Evolutionary conservation across 2,797 vertebrate species (phyloP), one percentile per base, ranked within the genome.

Genomic region (Poecilia gillii): DNA sequence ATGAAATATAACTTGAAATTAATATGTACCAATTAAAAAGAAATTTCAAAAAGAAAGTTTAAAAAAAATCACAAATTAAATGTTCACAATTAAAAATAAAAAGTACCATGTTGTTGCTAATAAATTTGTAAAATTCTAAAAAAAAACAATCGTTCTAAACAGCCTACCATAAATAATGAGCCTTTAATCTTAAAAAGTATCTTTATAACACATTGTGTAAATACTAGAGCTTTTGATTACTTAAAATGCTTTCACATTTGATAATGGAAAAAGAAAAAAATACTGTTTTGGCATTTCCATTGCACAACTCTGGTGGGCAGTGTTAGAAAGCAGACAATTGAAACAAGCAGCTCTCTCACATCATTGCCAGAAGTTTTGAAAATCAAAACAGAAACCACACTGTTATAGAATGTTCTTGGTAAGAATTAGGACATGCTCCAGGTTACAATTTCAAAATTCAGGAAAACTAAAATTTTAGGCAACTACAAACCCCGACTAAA

Each of bases 201-300:
- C 23, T 68, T 72, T 11, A 73, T 62, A 78, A 62, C 7, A 73
- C 36, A 72, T 43, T 43, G 39, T 43, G 23, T 23, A 28, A 39
- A 43, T 11, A 49, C 1, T 20, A 51, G 53, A 75, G 51, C n/a
- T 5, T 13, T 9, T 76, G 47, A 76, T 70, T 25, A 76, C 39
- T 14, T 3, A 66, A 0, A 74, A 28, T 62, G n/a, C 13, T 12
- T 39, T 80, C 20, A 81, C 43, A 76, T n/a, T 7, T 31, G 4
- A 73, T 20, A 28, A 16, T 28, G 25, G 46, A 3, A 36, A 28
- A 20, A n/a, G n/a, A n/a, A 72, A 46, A 36, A n/a, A 70, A 49
- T 46, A 20, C 86, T 84, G 86, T 87, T 93, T 94, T 91, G 90
- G 89, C 87, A 92, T 93, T 92, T 94, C 85, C 85, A 90, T 81